Conservation (phyloP, 2,113 vertebrate genomes). For the Ornithorhynchus anatinus region DNA sequence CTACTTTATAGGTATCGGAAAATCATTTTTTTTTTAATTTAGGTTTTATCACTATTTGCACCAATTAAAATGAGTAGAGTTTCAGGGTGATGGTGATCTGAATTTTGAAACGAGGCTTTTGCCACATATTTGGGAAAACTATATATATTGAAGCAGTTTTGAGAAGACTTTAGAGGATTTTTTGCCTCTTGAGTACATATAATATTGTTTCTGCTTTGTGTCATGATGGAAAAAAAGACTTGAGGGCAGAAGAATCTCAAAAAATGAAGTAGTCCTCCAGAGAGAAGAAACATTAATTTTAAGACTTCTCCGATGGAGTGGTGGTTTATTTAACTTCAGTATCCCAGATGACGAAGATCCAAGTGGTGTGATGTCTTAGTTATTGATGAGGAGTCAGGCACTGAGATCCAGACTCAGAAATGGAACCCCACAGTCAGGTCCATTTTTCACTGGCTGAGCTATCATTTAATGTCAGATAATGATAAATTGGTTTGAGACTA, state of each 20-base stretch:
- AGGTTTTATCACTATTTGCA: not conserved
- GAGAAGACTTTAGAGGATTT: slow-evolving; percentile 40
- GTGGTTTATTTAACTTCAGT: slow-evolving; percentile 53
- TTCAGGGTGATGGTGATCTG: not conserved
- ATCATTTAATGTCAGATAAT: slow-evolving; percentile 60
- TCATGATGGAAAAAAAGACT: slow-evolving; percentile 30
- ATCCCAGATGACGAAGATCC: slow-evolving; percentile 37
- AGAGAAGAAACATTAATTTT: slow-evolving; percentile 45
- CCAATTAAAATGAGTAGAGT: not conserved
- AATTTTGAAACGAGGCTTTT: not conserved
- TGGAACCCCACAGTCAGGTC: slow-evolving; percentile 48
- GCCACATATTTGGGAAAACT: slow-evolving; percentile 15
- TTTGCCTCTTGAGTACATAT: slow-evolving; percentile 46
- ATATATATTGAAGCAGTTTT: slow-evolving; percentile 35
- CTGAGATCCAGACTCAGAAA: slow-evolving; percentile 58
- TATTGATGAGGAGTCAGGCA: slow-evolving; percentile 66
- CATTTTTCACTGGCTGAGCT: slow-evolving; percentile 59
- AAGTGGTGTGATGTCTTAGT: slow-evolving; percentile 45
- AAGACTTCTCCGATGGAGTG: slow-evolving; percentile 44
- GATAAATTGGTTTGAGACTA: slow-evolving; percentile 58
- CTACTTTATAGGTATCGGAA: not conserved
- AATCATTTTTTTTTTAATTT: not conserved
- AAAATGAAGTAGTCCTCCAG: slow-evolving; percentile 43
- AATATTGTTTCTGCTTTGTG: slow-evolving; percentile 56
- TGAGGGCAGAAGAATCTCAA: slow-evolving; percentile 20